phyloP scores from a whole-genome alignment of 2,888 invertebrate species.

The Tiphia femorata region DNA sequence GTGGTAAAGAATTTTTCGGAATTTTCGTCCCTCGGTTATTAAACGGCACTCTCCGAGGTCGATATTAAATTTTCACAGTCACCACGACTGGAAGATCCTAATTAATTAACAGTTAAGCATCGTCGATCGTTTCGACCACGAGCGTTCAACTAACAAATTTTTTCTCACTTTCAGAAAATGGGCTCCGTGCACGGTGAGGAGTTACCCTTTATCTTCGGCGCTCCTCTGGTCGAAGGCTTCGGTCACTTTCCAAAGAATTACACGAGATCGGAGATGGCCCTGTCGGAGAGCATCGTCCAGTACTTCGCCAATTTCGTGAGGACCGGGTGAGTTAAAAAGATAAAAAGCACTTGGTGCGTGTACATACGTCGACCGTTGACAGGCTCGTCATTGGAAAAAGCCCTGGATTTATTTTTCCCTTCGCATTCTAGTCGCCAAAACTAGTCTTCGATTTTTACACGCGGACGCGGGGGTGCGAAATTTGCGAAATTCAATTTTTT shows the following conservation, averaged over 20 bases:
- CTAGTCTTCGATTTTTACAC: slow-evolving; percentile 1
- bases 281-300: slow-evolving; percentile 89
- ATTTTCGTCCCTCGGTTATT: no score
- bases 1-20: no score
- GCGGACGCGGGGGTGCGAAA: background rate
- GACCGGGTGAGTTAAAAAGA: slow-evolving; percentile 80
- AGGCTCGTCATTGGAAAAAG: no score
- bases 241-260: slow-evolving; percentile 90
- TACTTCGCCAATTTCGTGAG: slow-evolving; percentile 91
- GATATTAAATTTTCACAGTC: no score
- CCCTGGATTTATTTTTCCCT: no score
- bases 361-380: background rate
- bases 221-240: slow-evolving; percentile 86
- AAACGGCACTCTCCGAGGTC: no score
- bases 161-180: slow-evolving; percentile 76
- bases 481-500: slow-evolving; percentile 38
- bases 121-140: no score
- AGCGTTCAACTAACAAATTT: no score
- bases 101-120: no score
- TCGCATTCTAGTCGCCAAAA: no score
- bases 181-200: slow-evolving; percentile 95
- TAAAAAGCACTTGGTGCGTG: background rate
- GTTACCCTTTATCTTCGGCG: slow-evolving; percentile 90
- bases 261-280: slow-evolving; percentile 86
- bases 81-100: no score